phyloP scores from a whole-genome alignment of 2,797 vertebrate genomes.

The Petrocephalus sullivani region DNA sequence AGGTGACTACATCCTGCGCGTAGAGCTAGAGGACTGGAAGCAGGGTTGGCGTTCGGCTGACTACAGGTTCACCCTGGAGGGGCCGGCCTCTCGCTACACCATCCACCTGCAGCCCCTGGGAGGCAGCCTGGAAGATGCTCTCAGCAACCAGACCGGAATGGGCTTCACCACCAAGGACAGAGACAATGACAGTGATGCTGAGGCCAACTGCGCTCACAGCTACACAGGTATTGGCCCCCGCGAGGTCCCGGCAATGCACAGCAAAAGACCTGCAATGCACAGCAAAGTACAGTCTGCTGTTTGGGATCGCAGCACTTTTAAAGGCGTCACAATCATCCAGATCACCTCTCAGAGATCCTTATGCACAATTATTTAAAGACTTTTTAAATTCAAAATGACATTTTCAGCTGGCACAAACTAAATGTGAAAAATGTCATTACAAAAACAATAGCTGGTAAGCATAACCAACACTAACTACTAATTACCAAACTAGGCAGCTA shows the following conservation, averaged over 20 bases:
- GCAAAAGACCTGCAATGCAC: background rate
- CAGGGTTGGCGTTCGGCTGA: slow-evolving; percentile 57
- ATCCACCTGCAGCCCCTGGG: slow-evolving; percentile 60
- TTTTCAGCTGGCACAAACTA: background rate
- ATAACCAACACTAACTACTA: background rate
- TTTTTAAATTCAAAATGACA: background rate
- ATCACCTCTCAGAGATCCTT: background rate
- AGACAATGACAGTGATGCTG: slow-evolving; percentile 35
- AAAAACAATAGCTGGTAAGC: background rate
- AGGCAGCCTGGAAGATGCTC: slow-evolving; percentile 59
- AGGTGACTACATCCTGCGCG: slow-evolving; percentile 65
- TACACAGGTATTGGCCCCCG: slow-evolving; percentile 45
- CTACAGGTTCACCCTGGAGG: slow-evolving; percentile 70
- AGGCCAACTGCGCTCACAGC: slow-evolving; percentile 56
- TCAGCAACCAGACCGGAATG: slow-evolving; percentile 63
- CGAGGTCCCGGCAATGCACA: background rate
- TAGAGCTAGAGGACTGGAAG: slow-evolving; percentile 79
- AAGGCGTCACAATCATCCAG: background rate
- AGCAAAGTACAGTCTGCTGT: background rate
- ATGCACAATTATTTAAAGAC: background rate
- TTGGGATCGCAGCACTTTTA: background rate
- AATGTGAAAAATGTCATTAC: background rate
- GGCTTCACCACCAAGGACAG: slow-evolving; percentile 76
- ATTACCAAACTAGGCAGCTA: background rate
- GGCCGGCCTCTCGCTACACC: slow-evolving; percentile 62